Base-by-base conservation (phyloP, 1,140 invertebrate species). In the Lineus longissimus region DNA sequence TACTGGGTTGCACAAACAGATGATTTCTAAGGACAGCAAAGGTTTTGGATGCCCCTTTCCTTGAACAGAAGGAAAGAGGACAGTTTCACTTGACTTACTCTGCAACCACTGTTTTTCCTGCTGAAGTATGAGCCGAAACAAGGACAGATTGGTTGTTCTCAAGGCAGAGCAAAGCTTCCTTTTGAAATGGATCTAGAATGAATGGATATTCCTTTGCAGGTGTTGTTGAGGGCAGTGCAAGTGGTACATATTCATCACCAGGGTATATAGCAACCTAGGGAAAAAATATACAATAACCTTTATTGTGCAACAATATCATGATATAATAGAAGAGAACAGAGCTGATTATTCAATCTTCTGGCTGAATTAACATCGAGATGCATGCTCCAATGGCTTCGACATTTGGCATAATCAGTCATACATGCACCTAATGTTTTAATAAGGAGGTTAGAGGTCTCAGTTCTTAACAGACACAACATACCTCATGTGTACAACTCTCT, bases 41-140 rank as follows among this genome's bases (percentile, higher is more conserved):
- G n/a, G n/a, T n/a, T n/a, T n/a, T n/a, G n/a, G n/a, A n/a, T n/a
- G n/a, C n/a, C n/a, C n/a, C n/a, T n/a, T n/a, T n/a, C n/a, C n/a
- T n/a, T n/a, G n/a, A n/a, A n/a, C n/a, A n/a, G n/a, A n/a, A n/a
- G n/a, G n/a, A n/a, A n/a, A n/a, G n/a, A n/a, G n/a, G n/a, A n/a
- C n/a, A n/a, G n/a, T n/a, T n/a, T n/a, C n/a, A n/a, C n/a, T n/a
- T n/a, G n/a, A 88, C 91, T 87, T 88, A 97, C 91, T 98, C 94
- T 33, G 95, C 97, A 40, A 98, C 94, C 23, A 98, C 97, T 56
- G 97, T 99, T 88, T 99, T 99, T 55, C 97, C 97, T 64, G 97
- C 96, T n/a, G 96, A 99, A 4, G 97, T 99, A 80, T 99, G 97
- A 30, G 97, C 97, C 0, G 96, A 98, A 0, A 99, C 97, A 23